Percentiles rank a stretch among this genome's conserved stretches.
phyloP scores from a whole-genome alignment of 2,113 vertebrate genomes.

The Chamaetylas fuelleborni region DNA sequence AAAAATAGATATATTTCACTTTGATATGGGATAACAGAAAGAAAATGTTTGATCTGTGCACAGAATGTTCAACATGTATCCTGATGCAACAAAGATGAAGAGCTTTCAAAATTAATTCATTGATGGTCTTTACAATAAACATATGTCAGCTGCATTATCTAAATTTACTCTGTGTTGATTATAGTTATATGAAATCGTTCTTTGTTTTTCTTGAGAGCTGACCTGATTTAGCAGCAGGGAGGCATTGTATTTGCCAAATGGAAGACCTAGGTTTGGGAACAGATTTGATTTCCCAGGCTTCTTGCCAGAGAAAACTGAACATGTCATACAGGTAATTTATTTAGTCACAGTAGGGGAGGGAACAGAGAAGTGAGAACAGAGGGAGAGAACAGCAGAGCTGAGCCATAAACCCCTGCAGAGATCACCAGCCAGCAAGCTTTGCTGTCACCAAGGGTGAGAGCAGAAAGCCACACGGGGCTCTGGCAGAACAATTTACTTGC shows the following conservation, averaged over 20 bases:
- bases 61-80: neutral
- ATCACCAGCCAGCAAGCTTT: neutral
- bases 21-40: neutral
- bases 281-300: constrained; percentile 68
- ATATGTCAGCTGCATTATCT: constrained; percentile 41
- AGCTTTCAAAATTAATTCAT: constrained; percentile 42
- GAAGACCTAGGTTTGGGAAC: constrained; percentile 45
- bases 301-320: constrained; percentile 61
- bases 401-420: constrained; percentile 24
- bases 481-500: constrained; percentile 14
- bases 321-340: constrained; percentile 70
- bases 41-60: neutral
- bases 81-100: neutral
- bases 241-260: constrained; percentile 50
- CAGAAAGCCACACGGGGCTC: neutral
- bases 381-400: neutral
- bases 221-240: constrained; percentile 62
- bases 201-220: constrained; percentile 50
- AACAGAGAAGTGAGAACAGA: constrained; percentile 46
- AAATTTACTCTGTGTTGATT: constrained; percentile 64
- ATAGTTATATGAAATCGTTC: constrained; percentile 42
- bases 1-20: neutral
- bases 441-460: neutral
- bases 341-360: constrained; percentile 60
- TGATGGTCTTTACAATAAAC: constrained; percentile 51